Conservation (phyloP, 2,888 invertebrate species). For the Cephus pygmeus region DNA sequence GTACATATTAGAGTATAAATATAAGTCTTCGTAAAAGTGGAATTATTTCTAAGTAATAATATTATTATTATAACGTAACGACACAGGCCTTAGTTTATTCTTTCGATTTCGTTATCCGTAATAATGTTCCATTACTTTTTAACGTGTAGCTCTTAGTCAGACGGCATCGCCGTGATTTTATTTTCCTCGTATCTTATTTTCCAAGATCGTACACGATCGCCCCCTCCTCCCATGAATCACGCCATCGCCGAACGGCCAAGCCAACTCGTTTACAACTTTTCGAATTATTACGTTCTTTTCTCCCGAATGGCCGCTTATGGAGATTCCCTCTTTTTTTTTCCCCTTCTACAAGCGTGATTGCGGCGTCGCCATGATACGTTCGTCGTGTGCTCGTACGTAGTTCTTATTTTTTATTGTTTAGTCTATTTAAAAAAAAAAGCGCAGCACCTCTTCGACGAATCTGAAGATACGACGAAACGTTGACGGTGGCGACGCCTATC, state of each 20-base stretch:
- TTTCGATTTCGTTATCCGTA: constrained; percentile 31
- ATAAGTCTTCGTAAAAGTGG: constrained; percentile 3
- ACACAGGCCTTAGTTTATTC: constrained; percentile 36
- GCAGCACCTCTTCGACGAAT: neutral
- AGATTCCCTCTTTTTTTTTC: neutral
- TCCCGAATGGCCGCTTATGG: neutral
- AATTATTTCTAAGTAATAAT: constrained; percentile 17
- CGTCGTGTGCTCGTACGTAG: neutral
- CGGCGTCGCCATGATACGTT: neutral
- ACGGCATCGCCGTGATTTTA: neutral
- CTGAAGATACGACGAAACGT: neutral
- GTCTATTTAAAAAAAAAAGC: too few relatives aligned
- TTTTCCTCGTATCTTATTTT: neutral
- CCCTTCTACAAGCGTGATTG: neutral
- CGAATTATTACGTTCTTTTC: neutral
- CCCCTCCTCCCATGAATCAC: neutral
- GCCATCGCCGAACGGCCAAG: neutral
- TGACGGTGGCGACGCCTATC: neutral
- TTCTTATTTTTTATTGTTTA: too few relatives aligned
- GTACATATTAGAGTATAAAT: constrained; percentile 17
- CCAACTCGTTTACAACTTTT: neutral
- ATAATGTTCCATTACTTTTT: constrained; percentile 26
- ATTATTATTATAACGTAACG: constrained; percentile 27
- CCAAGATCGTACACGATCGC: neutral
- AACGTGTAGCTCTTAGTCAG: constrained; percentile 8